phyloP scores from a whole-genome alignment of 2,113 vertebrate species.

The Takifugu bimaculatus region DNA sequence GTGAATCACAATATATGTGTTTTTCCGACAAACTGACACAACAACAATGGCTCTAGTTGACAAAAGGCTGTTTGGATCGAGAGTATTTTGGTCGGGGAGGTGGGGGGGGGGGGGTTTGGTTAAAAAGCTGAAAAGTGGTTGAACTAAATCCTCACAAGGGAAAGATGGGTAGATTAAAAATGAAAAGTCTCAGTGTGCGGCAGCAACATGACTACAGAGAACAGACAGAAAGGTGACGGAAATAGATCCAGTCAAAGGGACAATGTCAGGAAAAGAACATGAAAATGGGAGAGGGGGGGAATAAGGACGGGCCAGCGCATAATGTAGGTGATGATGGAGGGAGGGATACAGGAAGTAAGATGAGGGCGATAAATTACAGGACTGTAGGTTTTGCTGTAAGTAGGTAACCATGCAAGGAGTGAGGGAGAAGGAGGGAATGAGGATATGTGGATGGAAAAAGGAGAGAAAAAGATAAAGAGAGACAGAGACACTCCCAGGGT shows the following conservation, averaged over 20 bases:
- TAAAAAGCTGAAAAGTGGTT: slow-evolving; percentile 13
- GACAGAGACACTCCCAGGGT: slow-evolving; percentile 55
- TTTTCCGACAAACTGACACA: slow-evolving; percentile 48
- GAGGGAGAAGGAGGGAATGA: slow-evolving; percentile 18
- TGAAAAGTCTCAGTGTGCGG: slow-evolving; percentile 40
- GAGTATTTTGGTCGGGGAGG: slow-evolving; percentile 5
- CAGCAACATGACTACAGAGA: slow-evolving; percentile 32
- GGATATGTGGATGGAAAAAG: slow-evolving; percentile 21
- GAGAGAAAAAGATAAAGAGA: slow-evolving; percentile 35
- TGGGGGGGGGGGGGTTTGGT: not conserved
- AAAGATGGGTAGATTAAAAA: slow-evolving; percentile 46
- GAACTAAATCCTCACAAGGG: slow-evolving; percentile 31
- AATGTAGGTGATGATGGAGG: slow-evolving; percentile 33
- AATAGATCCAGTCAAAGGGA: slow-evolving; percentile 39
- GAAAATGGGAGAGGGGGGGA: slow-evolving; percentile 30
- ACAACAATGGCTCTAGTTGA: slow-evolving; percentile 49
- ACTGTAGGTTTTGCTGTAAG: slow-evolving; percentile 22
- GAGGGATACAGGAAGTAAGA: slow-evolving; percentile 6
- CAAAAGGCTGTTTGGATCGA: slow-evolving; percentile 35
- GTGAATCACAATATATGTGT: slow-evolving; percentile 38
- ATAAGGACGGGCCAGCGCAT: slow-evolving; percentile 30
- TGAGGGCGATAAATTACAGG: slow-evolving; percentile 35
- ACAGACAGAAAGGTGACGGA: slow-evolving; percentile 34
- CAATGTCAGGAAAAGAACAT: slow-evolving; percentile 23
- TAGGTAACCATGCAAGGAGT: slow-evolving; percentile 26